Percentiles rank a stretch among this genome's conserved stretches.
Evolutionary conservation across 2,797 vertebrate species (phyloP).

Genomic region (Sternotherus odoratus): DNA sequence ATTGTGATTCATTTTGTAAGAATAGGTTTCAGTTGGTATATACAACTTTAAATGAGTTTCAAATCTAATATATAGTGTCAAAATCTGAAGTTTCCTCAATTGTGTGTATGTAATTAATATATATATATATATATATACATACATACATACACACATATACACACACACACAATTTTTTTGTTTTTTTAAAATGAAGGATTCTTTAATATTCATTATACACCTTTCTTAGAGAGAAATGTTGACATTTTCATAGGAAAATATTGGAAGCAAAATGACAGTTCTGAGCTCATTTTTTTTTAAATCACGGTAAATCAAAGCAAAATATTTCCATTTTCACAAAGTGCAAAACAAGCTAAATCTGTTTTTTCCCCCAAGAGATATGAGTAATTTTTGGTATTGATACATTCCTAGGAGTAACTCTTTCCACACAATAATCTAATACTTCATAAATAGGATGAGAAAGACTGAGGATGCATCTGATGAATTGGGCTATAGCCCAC

Average conservation of each 20-base stretch:
- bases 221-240: neutral
- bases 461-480: too few relatives aligned
- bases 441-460: too few relatives aligned
- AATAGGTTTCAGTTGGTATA: neutral
- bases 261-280: neutral
- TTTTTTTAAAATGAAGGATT: neutral
- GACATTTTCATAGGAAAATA: neutral
- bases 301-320: neutral
- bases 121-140: too few relatives aligned
- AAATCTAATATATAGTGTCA: neutral
- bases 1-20: neutral
- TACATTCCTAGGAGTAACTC: neutral
- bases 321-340: rapidly evolving
- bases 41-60: neutral
- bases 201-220: neutral
- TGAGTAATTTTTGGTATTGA: rapidly evolving
- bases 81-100: neutral
- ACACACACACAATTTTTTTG: too few relatives aligned
- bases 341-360: neutral
- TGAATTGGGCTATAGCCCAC: too few relatives aligned
- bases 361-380: neutral
- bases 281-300: neutral
- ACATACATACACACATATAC: too few relatives aligned
- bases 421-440: neutral
- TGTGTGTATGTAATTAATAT: neutral